Evolutionary conservation across 2,113 vertebrate species (phyloP).

Genomic region (Pteruthius melanotis): DNA sequence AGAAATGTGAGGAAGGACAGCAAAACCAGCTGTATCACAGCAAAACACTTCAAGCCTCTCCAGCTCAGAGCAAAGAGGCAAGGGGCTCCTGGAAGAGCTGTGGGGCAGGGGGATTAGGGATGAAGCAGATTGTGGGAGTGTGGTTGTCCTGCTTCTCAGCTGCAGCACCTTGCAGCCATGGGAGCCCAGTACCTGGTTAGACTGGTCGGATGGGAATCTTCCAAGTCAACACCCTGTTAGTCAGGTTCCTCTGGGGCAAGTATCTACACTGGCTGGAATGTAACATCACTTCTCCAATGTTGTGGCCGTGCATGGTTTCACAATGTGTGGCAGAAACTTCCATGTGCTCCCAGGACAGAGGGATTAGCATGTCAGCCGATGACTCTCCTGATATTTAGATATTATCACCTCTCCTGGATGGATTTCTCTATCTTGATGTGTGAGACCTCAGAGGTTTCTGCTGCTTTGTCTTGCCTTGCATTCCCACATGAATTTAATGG

Average conservation of each 20-base stretch:
- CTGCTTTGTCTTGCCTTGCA: not conserved
- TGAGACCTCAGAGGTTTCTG: not conserved
- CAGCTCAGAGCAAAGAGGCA: not conserved
- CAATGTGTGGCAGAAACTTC: not conserved
- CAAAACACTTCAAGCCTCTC: not conserved
- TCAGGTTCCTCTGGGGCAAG: constrained; percentile 24
- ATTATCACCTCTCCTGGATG: not conserved
- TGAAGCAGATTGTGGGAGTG: fast-evolving
- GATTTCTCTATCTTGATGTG: not conserved
- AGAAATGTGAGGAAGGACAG: fast-evolving
- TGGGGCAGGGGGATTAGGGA: not conserved
- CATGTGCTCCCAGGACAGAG: not conserved
- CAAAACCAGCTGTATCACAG: not conserved
- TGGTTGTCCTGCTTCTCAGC: fast-evolving
- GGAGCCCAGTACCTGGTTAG: not conserved
- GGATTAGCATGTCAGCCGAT: not conserved
- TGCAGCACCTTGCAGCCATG: not conserved
- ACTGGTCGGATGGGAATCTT: constrained; percentile 49
- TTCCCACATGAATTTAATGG: not conserved
- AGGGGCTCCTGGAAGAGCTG: not conserved
- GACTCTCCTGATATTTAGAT: not conserved
- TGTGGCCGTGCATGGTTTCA: not conserved
- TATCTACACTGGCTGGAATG: not conserved
- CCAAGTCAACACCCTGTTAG: constrained; percentile 21
- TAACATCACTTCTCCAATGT: not conserved